phyloP scores from a whole-genome alignment of 2,113 vertebrate species.

The Hypanus sabinus region DNA sequence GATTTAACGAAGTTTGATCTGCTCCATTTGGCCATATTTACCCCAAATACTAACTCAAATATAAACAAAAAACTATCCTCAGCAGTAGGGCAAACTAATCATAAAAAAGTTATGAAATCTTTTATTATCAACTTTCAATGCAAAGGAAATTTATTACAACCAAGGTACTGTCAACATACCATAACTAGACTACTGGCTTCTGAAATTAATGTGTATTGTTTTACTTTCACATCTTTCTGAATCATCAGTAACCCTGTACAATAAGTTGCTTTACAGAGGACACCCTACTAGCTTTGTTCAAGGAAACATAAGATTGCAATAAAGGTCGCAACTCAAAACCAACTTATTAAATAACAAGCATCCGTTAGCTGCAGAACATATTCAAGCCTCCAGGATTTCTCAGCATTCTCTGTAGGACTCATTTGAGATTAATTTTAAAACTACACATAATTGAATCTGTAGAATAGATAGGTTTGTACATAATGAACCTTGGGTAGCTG shows the following conservation, averaged over 20 bases:
- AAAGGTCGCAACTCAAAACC: neutral
- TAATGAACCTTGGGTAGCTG: neutral
- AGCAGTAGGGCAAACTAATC: neutral
- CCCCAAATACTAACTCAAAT: too few species aligned
- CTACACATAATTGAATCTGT: neutral
- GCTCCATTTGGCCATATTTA: too few species aligned
- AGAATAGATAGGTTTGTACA: neutral
- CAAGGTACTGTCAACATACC: neutral
- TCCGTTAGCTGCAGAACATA: neutral
- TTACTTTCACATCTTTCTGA: neutral
- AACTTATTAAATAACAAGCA: neutral
- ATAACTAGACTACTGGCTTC: neutral
- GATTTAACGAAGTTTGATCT: too few species aligned
- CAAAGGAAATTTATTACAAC: neutral
- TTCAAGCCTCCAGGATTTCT: neutral
- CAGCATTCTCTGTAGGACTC: neutral
- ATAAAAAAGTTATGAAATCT: neutral
- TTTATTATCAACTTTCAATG: neutral
- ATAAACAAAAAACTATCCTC: neutral
- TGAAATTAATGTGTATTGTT: neutral
- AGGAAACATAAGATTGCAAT: constrained; percentile 3
- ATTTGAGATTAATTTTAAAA: neutral
- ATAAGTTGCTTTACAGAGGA: neutral
- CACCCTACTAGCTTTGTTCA: neutral
- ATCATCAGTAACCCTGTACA: neutral